Conservation (phyloP, 2,113 vertebrate species). For the Rallus limicola region DNA sequence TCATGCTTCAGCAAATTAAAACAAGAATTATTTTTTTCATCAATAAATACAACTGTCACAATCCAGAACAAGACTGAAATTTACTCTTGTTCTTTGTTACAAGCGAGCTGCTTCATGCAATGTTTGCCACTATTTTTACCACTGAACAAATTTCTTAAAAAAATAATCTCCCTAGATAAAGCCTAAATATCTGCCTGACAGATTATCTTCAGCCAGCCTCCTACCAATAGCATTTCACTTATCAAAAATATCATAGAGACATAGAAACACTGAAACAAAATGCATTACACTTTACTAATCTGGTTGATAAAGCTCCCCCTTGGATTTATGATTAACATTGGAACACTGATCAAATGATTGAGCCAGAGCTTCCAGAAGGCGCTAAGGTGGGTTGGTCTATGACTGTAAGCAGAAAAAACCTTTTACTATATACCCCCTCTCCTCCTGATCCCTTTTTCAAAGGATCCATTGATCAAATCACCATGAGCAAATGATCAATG, state of each 20-base stretch:
- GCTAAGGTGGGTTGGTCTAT: background rate
- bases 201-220: background rate
- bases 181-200: background rate
- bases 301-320: background rate
- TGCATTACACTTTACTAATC: background rate
- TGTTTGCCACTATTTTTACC: background rate
- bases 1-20: background rate
- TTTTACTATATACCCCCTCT: background rate
- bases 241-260: background rate
- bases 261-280: background rate
- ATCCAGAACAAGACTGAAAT: background rate
- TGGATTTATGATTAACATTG: background rate
- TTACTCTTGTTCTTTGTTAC: background rate
- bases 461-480: rapidly evolving
- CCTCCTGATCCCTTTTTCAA: background rate
- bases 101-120: background rate
- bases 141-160: background rate
- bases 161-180: slow-evolving; percentile 10
- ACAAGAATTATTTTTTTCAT: background rate
- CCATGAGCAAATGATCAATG: background rate
- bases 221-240: background rate
- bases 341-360: rapidly evolving
- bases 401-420: background rate
- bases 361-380: background rate
- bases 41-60: background rate